Evolutionary conservation across 1,140 invertebrate species (phyloP), one percentile per base, ranked within the genome.

Genomic region (Alviniconcha marisindica): DNA sequence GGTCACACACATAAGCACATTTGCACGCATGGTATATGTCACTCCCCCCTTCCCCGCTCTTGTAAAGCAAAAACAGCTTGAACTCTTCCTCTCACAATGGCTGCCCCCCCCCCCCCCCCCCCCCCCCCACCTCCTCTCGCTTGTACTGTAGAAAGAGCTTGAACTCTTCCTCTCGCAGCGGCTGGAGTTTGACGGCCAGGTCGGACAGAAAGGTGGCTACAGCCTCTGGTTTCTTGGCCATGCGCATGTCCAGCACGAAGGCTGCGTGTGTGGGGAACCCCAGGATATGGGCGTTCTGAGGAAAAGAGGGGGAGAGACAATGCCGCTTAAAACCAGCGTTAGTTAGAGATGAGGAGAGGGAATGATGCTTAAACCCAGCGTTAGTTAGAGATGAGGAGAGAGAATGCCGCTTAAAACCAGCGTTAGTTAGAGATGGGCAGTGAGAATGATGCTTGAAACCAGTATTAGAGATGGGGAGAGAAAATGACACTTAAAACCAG

Each of bases 241-340:
- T 95, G 31, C 93, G 87, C 90, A 95, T 92, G 81, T 94, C 94
- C 28, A 94, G 88, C 1, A 94, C 89, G 89, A 93, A 95, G 15
- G 92, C 89, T 42, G 94, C 91, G 90, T 95, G 94, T 42, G 92
- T 94, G 63, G 89, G 87, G 87, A 93, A 95, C 1, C 93, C 94
- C 5, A 95, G 87, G 10, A 95, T 51, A 31, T 91, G 81, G 0
- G 94, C 94, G 91, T 93, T 92, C 93, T 94, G 85, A 48, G 85
- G 84, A 73, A 73, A 78, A 56, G 71, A 84, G 33, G 48, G 51
- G 2, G n/a, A 40, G 14, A 78, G 3, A 69, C 31, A 38, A 63
- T 38, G 40, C 44, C 7, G 18, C 44, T 42, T 2, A 24, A 5
- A 33, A 66, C n/a, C n/a, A n/a, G n/a, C n/a, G n/a, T n/a, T n/a